Evolutionary conservation across 2,888 invertebrate genomes (phyloP), one percentile per base, ranked within the genome.

Genomic region (Pandemis corylana): DNA sequence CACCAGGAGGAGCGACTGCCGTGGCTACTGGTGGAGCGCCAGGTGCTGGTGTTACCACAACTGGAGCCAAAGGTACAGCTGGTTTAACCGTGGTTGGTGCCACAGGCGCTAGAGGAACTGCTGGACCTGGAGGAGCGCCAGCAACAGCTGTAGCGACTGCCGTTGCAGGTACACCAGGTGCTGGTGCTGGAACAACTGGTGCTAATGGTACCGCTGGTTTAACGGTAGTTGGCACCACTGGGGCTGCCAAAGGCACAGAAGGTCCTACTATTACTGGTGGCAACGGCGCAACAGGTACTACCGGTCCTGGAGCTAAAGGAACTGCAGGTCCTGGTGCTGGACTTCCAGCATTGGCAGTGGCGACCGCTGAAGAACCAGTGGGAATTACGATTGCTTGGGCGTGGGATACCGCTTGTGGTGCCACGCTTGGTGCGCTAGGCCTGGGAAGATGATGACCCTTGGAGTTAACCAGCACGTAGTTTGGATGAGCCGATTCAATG

Each of bases 361-460:
- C 65, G 3, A 59, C 59, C 0, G 65, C 65, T 12, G 59, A n/a
- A 36, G 66, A 9, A 46, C 56, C 65, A 28, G 69, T 59, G 5
- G 65, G 64, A 20, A 74, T 74, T 0, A 65, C 69, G 12, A 74
- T 44, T 10, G 69, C 74, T n/a, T 74, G 65, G 15, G 65, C 74
- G 13, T 74, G 42, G 10, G 69, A 56, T 6, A 56, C 56, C 1
- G 56, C 56, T 13, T 66, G 66, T 46, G 64, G 68, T 13, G 59
- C 59, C 5, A 20, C 46, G 20, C 10, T 41, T 4, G 44, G 69
- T 7, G 59, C 59, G 12, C 28, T 59, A 36, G 66, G 36, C n/a
- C 10, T 74, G 6, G 56, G 42, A 10, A 74, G 36, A 51, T 65
- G 74, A 61, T 74, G 69, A 12, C 74, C 74, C 41, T 46, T 69